A percentile compares a stretch with the other conserved stretches of the same genome.
Evolutionary conservation across 2,113 vertebrate species (phyloP).

Genomic region (Chamaetylas fuelleborni): DNA sequence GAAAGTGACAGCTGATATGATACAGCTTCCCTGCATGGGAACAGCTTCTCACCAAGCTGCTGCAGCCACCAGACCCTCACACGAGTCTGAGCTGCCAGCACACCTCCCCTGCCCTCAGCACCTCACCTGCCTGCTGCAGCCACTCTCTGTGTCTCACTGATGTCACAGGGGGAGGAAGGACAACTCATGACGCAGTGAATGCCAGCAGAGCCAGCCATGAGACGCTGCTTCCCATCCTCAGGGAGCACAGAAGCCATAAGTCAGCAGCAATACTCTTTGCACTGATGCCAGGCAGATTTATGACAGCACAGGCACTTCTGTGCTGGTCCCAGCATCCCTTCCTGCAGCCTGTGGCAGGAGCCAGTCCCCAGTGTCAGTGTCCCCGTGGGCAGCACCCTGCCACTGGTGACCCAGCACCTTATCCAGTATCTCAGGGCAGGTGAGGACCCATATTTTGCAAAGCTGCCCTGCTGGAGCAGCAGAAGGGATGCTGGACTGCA

Average conservation of each 20-base stretch:
- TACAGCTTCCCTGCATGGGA: background rate
- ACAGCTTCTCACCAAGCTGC: background rate
- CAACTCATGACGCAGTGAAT: background rate
- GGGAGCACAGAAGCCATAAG: background rate
- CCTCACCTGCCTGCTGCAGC: background rate
- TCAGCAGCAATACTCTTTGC: background rate
- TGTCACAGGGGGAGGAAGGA: background rate
- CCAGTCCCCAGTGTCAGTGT: fast-evolving
- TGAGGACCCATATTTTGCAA: background rate
- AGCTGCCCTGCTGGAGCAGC: background rate
- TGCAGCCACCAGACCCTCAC: background rate
- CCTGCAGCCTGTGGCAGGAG: background rate
- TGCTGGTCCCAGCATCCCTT: background rate
- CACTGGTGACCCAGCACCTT: background rate
- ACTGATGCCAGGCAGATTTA: background rate
- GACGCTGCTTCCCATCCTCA: background rate
- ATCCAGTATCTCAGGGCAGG: background rate
- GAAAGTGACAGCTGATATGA: background rate
- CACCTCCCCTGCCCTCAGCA: background rate
- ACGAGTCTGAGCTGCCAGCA: fast-evolving
- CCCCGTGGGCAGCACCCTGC: background rate
- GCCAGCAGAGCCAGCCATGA: background rate
- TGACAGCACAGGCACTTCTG: background rate
- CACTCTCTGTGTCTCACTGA: fast-evolving
- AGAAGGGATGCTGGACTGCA: background rate